Evolutionary conservation across 2,888 invertebrate genomes (phyloP).

Genomic region (Drosophila kanekoi): DNA sequence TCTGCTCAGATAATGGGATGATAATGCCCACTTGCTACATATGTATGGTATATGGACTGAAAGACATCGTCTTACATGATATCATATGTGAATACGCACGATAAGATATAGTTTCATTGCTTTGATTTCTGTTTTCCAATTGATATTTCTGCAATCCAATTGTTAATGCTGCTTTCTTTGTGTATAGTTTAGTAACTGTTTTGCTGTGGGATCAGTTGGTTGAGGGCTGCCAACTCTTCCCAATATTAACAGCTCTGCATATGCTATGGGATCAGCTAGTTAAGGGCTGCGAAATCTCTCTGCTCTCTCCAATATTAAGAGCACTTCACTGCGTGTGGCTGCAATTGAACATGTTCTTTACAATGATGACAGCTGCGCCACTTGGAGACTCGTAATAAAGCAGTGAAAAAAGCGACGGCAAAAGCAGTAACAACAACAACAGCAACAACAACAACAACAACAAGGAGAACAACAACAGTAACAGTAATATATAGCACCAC

Average conservation of each 20-base stretch:
- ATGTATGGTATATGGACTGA: constrained; percentile 14
- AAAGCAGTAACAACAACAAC: constrained; percentile 17
- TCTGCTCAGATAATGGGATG: constrained; percentile 66
- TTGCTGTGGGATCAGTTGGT: constrained; percentile 48
- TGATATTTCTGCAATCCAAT: constrained; percentile 45
- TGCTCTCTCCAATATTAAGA: neutral
- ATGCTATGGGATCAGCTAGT: constrained; percentile 45
- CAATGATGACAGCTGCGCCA: constrained; percentile 13
- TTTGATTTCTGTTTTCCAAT: constrained; percentile 31
- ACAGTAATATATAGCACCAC: constrained; percentile 16
- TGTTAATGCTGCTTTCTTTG: constrained; percentile 38
- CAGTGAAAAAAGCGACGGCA: constrained; percentile 23
- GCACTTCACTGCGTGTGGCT: constrained; percentile 28
- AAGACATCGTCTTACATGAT: constrained; percentile 66
- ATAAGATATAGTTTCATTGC: constrained; percentile 70
- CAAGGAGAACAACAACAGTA: neutral
- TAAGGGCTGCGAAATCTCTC: constrained; percentile 5
- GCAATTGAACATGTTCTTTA: constrained; percentile 23
- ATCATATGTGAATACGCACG: constrained; percentile 59
- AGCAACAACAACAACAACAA: constrained; percentile 11
- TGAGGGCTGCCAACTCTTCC: constrained; percentile 9
- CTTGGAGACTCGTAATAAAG: constrained; percentile 18
- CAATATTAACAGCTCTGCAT: too few relatives aligned
- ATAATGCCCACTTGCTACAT: constrained; percentile 51
- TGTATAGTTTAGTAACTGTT: constrained; percentile 43